These are phyloP conservation scores for Notarius quadriscutis DNA, from an alignment of 2,113 vertebrate genomes.

Conservation along the genomic window DNA sequence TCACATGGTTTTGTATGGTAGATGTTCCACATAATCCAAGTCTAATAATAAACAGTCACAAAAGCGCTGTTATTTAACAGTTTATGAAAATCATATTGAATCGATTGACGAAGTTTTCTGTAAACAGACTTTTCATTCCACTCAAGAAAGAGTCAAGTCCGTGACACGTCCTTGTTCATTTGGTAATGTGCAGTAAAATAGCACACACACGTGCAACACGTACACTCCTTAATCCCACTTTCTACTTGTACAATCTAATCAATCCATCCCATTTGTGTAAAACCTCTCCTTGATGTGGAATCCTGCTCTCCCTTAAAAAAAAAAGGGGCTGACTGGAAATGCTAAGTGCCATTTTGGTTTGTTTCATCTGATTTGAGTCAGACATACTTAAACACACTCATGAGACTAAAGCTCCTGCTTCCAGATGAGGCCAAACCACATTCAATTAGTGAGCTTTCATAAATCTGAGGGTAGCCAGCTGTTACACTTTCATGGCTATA, in stretches of 20 bases:
- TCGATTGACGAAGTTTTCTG: neutral
- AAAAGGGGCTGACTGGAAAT: slow-evolving; percentile 8
- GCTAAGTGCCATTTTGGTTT: slow-evolving; percentile 45
- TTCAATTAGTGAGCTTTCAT: slow-evolving; percentile 43
- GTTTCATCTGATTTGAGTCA: slow-evolving; percentile 42
- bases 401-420: slow-evolving; percentile 35
- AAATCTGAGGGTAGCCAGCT: slow-evolving; percentile 38
- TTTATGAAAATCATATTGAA: neutral
- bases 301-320: neutral
- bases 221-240: neutral
- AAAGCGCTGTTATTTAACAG: neutral
- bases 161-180: neutral
- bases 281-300: slow-evolving; percentile 21
- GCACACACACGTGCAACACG: neutral
- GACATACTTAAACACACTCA: slow-evolving; percentile 25
- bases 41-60: neutral
- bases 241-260: neutral
- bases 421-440: slow-evolving; percentile 50
- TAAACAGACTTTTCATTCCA: neutral
- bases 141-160: neutral
- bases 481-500: slow-evolving; percentile 37
- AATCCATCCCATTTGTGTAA: neutral
- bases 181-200: neutral
- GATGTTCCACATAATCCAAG: neutral
- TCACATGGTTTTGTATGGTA: neutral